Evolutionary conservation across 2,113 vertebrate species (phyloP).

Genomic region (Ciconia maguari): DNA sequence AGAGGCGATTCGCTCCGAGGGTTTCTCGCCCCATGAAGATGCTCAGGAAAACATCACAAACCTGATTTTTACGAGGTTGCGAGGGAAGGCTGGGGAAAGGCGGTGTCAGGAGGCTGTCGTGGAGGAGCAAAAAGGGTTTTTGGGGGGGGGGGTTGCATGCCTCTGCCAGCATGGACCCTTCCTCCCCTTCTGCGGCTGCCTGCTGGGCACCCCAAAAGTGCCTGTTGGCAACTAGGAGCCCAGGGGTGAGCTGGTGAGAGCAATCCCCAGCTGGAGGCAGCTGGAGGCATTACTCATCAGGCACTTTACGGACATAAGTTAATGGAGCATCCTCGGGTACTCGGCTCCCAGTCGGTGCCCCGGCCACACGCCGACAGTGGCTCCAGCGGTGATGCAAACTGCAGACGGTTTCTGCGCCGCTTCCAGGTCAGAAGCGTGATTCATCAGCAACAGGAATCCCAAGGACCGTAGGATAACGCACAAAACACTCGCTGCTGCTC

Average conservation of each 20-base stretch:
- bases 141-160: no score
- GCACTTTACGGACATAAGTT: neutral
- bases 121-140: neutral
- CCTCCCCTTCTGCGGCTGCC: neutral
- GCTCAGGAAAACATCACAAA: neutral
- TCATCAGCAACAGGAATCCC: neutral
- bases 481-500: neutral
- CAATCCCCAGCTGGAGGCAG: neutral
- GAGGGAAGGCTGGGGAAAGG: neutral
- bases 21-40: neutral
- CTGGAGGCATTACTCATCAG: neutral
- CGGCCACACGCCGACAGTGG: rapidly evolving
- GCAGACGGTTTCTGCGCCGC: rapidly evolving
- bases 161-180: neutral
- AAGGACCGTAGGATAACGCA: neutral
- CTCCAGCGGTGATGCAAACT: neutral
- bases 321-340: neutral
- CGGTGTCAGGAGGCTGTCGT: neutral
- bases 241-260: neutral
- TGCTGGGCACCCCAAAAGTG: neutral
- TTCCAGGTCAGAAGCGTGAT: neutral
- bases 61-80: neutral
- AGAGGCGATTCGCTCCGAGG: neutral
- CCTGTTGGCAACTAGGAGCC: neutral
- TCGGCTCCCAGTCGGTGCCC: neutral